Evolutionary conservation across 2,113 vertebrate genomes (phyloP), one percentile per base, ranked within the genome.

Genomic region (Rynchops niger): DNA sequence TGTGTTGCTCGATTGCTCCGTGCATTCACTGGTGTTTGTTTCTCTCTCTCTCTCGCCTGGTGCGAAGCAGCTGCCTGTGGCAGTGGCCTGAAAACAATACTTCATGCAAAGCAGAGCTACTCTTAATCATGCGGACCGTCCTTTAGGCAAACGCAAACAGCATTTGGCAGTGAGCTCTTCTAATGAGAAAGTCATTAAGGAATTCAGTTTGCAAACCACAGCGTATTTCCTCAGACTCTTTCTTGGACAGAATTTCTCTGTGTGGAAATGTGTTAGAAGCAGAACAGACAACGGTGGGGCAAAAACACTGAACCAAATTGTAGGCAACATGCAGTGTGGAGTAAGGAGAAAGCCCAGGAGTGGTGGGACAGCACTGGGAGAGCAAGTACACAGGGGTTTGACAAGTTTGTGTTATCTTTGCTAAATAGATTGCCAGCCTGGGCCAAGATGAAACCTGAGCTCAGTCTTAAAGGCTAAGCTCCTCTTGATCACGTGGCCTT

Each of bases 171-270:
- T 70, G 80, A 92, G 76, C 26, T 88, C 67, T 84, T 84, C 88
- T 92, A 94, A 88, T 93, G 88, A 96, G 92, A 83, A 95, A 93
- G 90, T 92, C 80, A 82, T 97, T 95, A 96, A 93, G 82, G 95
- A 94, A 93, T 88, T 95, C 88, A 67, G 76, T 61, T 84, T 93
- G 90, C 90, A 94, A 93, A 92, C 76, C 94, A 81, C 90, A 70
- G 61, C 0, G 26, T 88, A 63, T 90, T 94, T 95, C 86, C 80
- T 97, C 92, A 93, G 92, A 81, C 55, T 55, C 93, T 62, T 88
- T 95, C 72, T 87, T 95, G 83, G 93, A 93, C 65, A 52, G 61
- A 2, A 1, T 92, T 88, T 45, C 86, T 79, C 21, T 62, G 34
- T 63, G 58, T 77, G 49, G 45, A 74, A 88, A 69, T 29, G 72